Conservation (phyloP, 2,888 invertebrate genomes). For the Schizaphis graminum region DNA sequence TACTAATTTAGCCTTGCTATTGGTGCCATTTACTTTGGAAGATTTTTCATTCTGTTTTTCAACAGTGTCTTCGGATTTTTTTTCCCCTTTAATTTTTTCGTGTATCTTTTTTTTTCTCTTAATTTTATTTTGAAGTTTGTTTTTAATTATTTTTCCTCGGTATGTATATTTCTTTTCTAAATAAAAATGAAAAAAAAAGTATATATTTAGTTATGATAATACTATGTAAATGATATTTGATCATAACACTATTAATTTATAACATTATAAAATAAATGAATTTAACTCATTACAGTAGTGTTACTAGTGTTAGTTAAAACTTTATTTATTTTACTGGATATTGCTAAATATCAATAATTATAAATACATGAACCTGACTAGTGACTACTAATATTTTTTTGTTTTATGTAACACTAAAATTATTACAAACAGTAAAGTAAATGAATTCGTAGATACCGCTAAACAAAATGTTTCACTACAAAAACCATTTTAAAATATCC, state of each 20-base stretch:
- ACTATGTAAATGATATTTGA: background rate
- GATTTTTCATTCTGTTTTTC: constrained; percentile 81
- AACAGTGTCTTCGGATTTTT: constrained; percentile 70
- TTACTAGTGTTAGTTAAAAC: background rate
- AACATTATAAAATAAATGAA: background rate
- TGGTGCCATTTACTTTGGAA: constrained; percentile 72
- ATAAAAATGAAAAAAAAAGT: constrained; percentile 35
- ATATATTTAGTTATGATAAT: background rate
- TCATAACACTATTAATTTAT: background rate
- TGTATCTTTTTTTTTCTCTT: constrained; percentile 78
- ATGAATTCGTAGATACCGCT: background rate
- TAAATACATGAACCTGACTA: background rate
- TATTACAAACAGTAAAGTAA: background rate
- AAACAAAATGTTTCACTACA: background rate
- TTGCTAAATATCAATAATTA: background rate
- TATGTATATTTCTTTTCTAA: constrained; percentile 73
- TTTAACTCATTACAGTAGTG: background rate
- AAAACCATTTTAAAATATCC: background rate
- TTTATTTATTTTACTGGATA: background rate
- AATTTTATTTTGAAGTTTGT: constrained; percentile 78
- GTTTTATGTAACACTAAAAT: background rate
- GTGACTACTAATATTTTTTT: background rate
- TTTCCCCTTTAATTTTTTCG: constrained; percentile 72
- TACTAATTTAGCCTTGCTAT: constrained; percentile 67
- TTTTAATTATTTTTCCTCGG: constrained; percentile 79